Percentiles rank a stretch among this genome's conserved stretches.
phyloP scores from a whole-genome alignment of 2,888 invertebrate genomes.

The Ectemnius lituratus region DNA sequence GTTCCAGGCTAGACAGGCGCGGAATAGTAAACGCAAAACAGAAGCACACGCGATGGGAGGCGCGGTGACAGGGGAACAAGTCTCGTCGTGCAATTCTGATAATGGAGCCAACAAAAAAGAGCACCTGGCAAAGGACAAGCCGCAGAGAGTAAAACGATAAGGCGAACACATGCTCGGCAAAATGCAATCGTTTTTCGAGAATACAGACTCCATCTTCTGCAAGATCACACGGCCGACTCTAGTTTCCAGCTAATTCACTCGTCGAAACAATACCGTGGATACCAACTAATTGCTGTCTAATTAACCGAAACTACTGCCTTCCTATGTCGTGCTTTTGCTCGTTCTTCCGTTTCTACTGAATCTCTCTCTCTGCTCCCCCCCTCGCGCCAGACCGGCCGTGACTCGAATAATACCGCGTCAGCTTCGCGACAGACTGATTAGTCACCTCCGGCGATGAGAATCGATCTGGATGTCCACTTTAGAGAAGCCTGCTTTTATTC shows the following conservation, averaged over 20 bases:
- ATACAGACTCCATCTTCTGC: too few relatives aligned
- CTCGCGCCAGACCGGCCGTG: conserved; percentile 7
- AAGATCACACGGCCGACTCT: too few relatives aligned
- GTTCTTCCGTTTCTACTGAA: conserved; percentile 1
- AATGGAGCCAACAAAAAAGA: conserved; percentile 58
- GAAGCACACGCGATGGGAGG: neutral
- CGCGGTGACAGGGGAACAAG: conserved; percentile 21
- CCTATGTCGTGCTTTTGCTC: neutral
- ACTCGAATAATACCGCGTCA: conserved; percentile 29
- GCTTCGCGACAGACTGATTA: neutral
- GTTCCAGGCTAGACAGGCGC: too few relatives aligned
- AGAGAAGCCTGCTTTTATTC: too few relatives aligned
- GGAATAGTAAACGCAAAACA: too few relatives aligned
- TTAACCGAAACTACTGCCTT: conserved; percentile 46
- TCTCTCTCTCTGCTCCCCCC: neutral
- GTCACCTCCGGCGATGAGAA: neutral
- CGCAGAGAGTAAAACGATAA: conserved; percentile 42
- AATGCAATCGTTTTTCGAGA: neutral
- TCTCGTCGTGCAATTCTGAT: conserved; percentile 53
- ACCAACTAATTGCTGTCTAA: conserved; percentile 54
- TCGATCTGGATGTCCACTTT: neutral
- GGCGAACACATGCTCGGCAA: conserved; percentile 33
- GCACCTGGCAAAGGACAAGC: conserved; percentile 9
- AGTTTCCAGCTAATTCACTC: conserved; percentile 43
- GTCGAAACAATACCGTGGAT: conserved; percentile 30